Base-by-base conservation (phyloP, 2,113 vertebrate species). In the Genyomyrus donnyi region DNA sequence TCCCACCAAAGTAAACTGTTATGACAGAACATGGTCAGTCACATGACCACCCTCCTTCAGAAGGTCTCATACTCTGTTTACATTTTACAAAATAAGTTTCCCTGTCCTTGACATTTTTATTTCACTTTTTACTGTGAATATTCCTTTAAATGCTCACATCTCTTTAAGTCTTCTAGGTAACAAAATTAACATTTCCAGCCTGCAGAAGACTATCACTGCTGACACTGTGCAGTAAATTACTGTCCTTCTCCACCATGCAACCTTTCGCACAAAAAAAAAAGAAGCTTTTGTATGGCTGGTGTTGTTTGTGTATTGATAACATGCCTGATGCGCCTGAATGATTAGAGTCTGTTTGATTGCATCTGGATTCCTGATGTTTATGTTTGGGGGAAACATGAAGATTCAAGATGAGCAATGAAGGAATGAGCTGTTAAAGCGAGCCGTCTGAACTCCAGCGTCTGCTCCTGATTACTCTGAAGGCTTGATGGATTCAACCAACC, bases 41-140 rank as follows among this genome's bases (percentile, higher is more conserved):
- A 85, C 83, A 48, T 85, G 83, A 85, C 42, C 83, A 42, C 77
- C 21, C 83, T n/a, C 45, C 83, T 85, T 85, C 9, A 80, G 80
- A 84, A 35, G 17, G 83, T 48, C 83, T 46, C 35, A 48, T 48
- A 11, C 39, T 48, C 39, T 45, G 42, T 83, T 83, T 83, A 85
- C 42, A 42, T 48, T 48, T 24, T 45, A 85, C 83, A 24, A 48
- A 85, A 85, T 46, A 45, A 24, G 83, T 85, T 48, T 24, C 39
- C 17, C 80, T 48, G 80, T 21, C 45, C 83, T 46, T 45, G 35
- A 48, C 24, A 48, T 85, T 48, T 48, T 24, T 45, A 85, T 46
- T n/a, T 85, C 39, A 24, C 1, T 80, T 80, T 80, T 80, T 39
- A 19, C 17, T 39, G 3, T 27, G 45, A 45, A 48, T 85, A 85